These are phyloP conservation scores for Helobdella robusta DNA, from an alignment of 2,888 invertebrate genomes.

Conservation along the genomic window DNA sequence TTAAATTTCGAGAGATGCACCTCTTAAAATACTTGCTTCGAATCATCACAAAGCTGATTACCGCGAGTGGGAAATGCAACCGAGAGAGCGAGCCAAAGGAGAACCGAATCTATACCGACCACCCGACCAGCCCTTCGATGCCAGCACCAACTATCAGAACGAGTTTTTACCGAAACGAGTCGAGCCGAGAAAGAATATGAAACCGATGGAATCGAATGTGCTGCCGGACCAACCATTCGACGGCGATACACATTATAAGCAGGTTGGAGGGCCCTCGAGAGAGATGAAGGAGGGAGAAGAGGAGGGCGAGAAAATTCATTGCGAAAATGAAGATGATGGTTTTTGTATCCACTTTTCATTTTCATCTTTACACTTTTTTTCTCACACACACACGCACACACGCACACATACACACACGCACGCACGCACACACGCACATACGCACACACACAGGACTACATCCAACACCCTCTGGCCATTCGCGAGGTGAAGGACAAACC, in stretches of 20 bases:
- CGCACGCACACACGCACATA: slow-evolving; percentile 4
- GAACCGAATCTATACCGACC: slow-evolving; percentile 34
- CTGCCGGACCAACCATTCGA: slow-evolving; percentile 42
- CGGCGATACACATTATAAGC: slow-evolving; percentile 42
- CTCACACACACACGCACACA: slow-evolving; percentile 1
- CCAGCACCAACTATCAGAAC: slow-evolving; percentile 43
- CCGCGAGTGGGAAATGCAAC: slow-evolving; percentile 37
- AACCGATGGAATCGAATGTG: slow-evolving; percentile 14
- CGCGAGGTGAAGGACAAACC: slow-evolving; percentile 39
- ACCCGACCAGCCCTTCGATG: slow-evolving; percentile 43
- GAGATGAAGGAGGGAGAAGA: background rate
- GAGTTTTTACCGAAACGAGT: slow-evolving; percentile 38
- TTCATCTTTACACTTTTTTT: background rate
- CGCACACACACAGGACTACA: slow-evolving; percentile 36
- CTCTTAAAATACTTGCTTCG: no score
- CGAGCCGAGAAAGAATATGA: slow-evolving; percentile 15
- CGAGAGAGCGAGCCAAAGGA: slow-evolving; percentile 34
- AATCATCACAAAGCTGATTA: slow-evolving; percentile 36
- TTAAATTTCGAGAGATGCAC: no score
- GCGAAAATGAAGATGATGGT: background rate
- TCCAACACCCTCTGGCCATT: slow-evolving; percentile 42
- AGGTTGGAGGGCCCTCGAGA: background rate
- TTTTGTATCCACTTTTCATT: background rate
- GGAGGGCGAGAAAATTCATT: background rate
- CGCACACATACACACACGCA: slow-evolving; percentile 4